These are phyloP conservation scores for Lytechinus variegatus DNA, from an alignment of 35 echinoderm and acorn worm species.

Conservation along the genomic window DNA sequence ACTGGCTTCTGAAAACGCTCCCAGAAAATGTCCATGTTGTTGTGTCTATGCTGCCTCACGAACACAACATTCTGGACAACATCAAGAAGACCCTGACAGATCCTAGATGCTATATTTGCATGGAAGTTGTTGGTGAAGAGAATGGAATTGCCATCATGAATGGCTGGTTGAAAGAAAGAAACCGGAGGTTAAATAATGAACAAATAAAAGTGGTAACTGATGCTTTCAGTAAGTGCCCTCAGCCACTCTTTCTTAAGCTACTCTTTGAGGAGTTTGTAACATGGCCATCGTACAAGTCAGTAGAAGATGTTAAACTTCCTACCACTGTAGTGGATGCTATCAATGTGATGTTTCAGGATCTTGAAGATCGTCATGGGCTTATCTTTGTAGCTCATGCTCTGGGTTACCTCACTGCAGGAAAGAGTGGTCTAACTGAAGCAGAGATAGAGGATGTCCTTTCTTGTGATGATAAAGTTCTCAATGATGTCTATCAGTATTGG, in stretches of 20 bases:
- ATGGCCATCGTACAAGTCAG: conserved; percentile 73
- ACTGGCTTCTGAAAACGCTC: conserved; percentile 69
- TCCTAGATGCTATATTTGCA: conserved; percentile 67
- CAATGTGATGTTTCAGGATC: conserved; percentile 67
- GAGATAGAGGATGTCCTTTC: conserved; percentile 88
- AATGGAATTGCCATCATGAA: conserved; percentile 69
- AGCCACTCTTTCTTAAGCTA: conserved; percentile 84
- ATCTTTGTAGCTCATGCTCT: conserved; percentile 76
- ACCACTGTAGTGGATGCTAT: conserved; percentile 67
- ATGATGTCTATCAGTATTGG: conserved; percentile 94
- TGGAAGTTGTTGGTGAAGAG: conserved; percentile 65
- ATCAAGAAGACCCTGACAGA: conserved; percentile 60
- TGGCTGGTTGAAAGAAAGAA: conserved; percentile 68
- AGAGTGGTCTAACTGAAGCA: conserved; percentile 70
- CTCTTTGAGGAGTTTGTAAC: conserved; percentile 75
- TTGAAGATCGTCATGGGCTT: conserved; percentile 71
- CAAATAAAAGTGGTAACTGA: conserved; percentile 53
- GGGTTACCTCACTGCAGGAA: conserved; percentile 77
- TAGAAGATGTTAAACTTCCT: conserved; percentile 50
- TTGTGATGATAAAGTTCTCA: conserved; percentile 84
- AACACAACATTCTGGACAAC: conserved; percentile 67
- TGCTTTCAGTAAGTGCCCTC: conserved; percentile 71
- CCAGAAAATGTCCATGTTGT: conserved; percentile 57
- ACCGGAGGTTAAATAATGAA: conserved; percentile 59
- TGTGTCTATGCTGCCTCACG: conserved; percentile 76